phyloP scores from a whole-genome alignment of 92 coral and sea anemone species.

The Palythoa heliodiscus region DNA sequence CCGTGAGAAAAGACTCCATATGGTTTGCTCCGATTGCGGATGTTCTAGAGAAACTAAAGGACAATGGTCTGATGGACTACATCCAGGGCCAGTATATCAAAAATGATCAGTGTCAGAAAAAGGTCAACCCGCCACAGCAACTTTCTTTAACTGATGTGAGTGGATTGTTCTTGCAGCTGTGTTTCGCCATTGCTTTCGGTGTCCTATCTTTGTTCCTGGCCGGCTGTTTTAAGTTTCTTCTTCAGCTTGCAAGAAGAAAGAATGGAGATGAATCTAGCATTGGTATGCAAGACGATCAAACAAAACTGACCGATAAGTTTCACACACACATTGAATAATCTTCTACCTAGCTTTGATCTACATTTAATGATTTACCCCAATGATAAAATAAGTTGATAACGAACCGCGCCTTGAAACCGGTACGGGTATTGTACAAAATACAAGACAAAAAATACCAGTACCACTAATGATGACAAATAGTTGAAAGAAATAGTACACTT shows the following conservation, averaged over 20 bases:
- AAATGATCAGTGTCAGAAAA: constrained; percentile 62
- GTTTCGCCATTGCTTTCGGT: constrained; percentile 69
- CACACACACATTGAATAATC: no score
- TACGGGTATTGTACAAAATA: no score
- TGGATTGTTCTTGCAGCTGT: constrained; percentile 79
- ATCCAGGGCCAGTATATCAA: constrained; percentile 77
- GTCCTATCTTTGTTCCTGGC: constrained; percentile 49
- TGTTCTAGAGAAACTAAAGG: constrained; percentile 62
- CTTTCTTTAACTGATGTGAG: constrained; percentile 72
- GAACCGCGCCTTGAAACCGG: no score
- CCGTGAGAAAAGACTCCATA: constrained; percentile 70
- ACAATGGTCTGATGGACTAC: constrained; percentile 77
- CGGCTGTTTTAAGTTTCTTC: neutral
- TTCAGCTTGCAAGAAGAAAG: neutral
- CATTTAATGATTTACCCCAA: no score
- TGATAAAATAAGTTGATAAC: no score
- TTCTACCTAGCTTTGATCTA: no score
- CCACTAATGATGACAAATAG: no score
- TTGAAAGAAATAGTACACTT: no score
- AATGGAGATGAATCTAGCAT: neutral
- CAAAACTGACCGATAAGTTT: neutral
- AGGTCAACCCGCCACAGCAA: constrained; percentile 70
- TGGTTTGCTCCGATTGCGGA: constrained; percentile 65
- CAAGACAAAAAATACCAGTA: no score
- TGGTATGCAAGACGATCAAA: neutral